Percentiles rank a stretch among this genome's conserved stretches.
Evolutionary conservation across 1,140 invertebrate species (phyloP).

Genomic region (Triops cancriformis): DNA sequence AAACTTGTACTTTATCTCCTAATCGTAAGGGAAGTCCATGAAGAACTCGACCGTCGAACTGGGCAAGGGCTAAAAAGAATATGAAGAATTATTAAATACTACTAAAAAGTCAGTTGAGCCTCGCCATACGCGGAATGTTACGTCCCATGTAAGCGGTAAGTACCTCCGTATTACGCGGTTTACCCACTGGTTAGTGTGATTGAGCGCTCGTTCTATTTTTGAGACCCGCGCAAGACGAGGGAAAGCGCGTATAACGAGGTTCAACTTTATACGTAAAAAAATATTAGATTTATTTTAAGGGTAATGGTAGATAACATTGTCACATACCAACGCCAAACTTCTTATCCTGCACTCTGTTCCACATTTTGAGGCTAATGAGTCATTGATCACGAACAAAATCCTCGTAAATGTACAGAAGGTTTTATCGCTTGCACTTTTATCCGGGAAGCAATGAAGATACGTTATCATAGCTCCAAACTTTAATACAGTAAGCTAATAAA

Average conservation of each 20-base stretch:
- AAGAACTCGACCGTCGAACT: constrained; percentile 72
- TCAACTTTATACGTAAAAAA: not conserved
- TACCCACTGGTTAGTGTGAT: no score
- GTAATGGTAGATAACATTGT: not conserved
- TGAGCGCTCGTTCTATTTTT: no score
- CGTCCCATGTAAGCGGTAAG: no score
- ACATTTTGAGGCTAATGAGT: not conserved
- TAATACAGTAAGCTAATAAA: not conserved
- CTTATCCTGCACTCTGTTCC: not conserved
- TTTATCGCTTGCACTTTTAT: not conserved
- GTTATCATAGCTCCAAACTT: not conserved
- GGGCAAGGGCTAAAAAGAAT: constrained; percentile 68
- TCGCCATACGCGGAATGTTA: no score
- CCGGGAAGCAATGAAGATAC: not conserved
- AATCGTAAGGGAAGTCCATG: constrained; percentile 75
- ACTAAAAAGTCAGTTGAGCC: not conserved
- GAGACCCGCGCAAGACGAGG: no score
- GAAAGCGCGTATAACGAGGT: not conserved
- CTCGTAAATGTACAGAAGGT: not conserved
- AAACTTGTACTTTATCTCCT: constrained; percentile 80
- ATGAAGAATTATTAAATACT: constrained; percentile 33
- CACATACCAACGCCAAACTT: not conserved
- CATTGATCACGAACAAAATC: not conserved
- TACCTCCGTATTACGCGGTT: no score
- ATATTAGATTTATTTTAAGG: not conserved